Percentiles rank a stretch among this genome's conserved stretches.
phyloP scores from a whole-genome alignment of 2,113 vertebrate species.

The Onychorhynchus coronatus region DNA sequence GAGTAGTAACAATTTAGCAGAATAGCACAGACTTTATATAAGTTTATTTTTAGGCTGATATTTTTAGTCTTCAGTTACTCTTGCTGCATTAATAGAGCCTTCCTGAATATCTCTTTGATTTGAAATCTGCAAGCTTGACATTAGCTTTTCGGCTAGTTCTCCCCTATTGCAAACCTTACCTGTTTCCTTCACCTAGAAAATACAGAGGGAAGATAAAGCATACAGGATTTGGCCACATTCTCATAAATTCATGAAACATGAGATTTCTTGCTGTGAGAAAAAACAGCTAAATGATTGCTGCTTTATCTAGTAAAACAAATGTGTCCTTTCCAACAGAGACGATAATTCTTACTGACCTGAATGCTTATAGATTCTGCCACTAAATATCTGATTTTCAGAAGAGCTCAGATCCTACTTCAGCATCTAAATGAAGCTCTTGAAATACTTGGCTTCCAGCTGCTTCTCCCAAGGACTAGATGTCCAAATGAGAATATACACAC shows the following conservation, averaged over 20 bases:
- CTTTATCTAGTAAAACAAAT: conserved; percentile 52
- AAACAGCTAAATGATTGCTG: neutral
- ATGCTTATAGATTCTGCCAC: neutral
- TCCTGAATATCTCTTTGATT: neutral
- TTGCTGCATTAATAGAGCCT: neutral
- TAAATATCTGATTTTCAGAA: neutral
- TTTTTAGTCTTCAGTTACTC: conserved; percentile 1
- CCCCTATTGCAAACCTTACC: neutral
- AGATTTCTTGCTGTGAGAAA: conserved; percentile 12
- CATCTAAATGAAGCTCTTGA: neutral
- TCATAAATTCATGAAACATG: neutral
- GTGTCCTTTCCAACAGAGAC: neutral
- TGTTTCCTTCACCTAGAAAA: neutral
- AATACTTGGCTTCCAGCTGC: neutral
- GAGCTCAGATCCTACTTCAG: neutral
- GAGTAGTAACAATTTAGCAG: neutral
- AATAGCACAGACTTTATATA: neutral
- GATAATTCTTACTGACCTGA: conserved; percentile 2
- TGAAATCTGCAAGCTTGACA: neutral
- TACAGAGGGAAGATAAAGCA: neutral
- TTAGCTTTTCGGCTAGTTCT: neutral
- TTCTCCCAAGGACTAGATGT: neutral
- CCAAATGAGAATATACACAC: neutral
- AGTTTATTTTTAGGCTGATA: neutral
- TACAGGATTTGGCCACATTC: neutral